Base-by-base conservation (phyloP, 2,797 vertebrate genomes). In the Amphiprion clarkii region DNA sequence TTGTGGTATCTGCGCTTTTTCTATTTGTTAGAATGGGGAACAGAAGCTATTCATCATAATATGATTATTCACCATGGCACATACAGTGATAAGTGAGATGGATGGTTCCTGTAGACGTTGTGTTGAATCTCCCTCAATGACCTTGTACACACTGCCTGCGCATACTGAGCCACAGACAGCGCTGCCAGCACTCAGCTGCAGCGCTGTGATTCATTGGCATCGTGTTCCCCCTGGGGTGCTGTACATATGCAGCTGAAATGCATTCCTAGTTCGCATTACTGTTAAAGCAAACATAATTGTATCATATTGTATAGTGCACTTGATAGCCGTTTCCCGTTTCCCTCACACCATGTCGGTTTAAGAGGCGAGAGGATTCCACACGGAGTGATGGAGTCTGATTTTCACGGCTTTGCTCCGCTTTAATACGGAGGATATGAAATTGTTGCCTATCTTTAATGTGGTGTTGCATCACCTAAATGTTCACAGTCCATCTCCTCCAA, bases 31-130 rank as follows among this genome's bases (percentile, higher is more conserved):
- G 81, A 83, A 78, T 64, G 61, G 77, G 76, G 76, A 81, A 83
- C 78, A 81, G 78, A 70, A 39, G 27, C 86, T 80, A 90, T 94
- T 93, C 87, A 89, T 93, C 89, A 89, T 89, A 89, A 91, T 90
- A 85, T 85, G 81, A 93, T 92, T 93, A 92, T 92, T 90, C 82
- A 85, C 82, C 57, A 42, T 88, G 88, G 85, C 90, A 90, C 87
- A 80, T 87, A 67, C 82, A 83, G 86, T 88, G 91, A 95, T 94
- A 92, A 94, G 89, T 92, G 90, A 94, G 93, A 94, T 88, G 89
- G 88, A 94, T 93, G 84, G 64, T 70, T 84, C 72, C 79, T 72
- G 70, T 79, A 60, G 78, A 86, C 76, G 79, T 76, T 83, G 78
- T 79, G 80, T 78, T 58, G 84, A 83, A 70, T 87, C 86, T 85